Conservation (phyloP, 2,797 vertebrate species). For the Pseudomugil tenellus region DNA sequence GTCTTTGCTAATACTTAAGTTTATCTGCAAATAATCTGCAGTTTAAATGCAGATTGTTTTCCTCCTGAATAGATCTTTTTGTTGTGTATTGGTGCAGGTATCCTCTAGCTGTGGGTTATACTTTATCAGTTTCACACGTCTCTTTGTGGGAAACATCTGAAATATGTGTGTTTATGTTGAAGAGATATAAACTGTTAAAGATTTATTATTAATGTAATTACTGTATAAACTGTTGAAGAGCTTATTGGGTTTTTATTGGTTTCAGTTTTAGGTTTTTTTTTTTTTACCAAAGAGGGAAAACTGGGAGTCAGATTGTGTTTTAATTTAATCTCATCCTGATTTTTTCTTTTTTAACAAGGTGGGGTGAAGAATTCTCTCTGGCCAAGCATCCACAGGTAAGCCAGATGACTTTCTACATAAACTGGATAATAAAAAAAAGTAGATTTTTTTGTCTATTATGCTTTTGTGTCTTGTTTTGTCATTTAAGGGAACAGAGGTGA, state of each 20-base stretch:
- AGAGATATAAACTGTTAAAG: not conserved
- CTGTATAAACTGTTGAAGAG: not conserved
- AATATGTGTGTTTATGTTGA: not conserved
- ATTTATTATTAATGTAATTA: not conserved
- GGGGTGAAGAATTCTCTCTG: slow-evolving; percentile 95
- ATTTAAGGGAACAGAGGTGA: slow-evolving; percentile 94
- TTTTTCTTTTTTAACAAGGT: slow-evolving; percentile 82
- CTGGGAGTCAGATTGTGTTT: not conserved
- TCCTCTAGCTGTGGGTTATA: not conserved
- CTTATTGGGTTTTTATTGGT: not conserved
- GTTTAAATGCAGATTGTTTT: not conserved
- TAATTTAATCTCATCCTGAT: too few relatives aligned
- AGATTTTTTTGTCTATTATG: not conserved
- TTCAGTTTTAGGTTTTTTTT: not conserved
- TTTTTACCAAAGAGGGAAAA: not conserved
- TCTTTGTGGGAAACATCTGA: not conserved
- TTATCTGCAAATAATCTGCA: not conserved
- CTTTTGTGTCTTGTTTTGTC: slow-evolving; percentile 39
- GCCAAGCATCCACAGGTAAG: slow-evolving; percentile 94
- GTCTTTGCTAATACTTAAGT: not conserved
- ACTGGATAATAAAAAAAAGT: not conserved
- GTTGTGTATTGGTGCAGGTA: not conserved
- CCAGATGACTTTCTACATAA: not conserved
- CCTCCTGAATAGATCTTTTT: not conserved
- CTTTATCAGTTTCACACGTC: not conserved